phyloP scores from a whole-genome alignment of 2,797 vertebrate species.

The Sebastes trivittatus region DNA sequence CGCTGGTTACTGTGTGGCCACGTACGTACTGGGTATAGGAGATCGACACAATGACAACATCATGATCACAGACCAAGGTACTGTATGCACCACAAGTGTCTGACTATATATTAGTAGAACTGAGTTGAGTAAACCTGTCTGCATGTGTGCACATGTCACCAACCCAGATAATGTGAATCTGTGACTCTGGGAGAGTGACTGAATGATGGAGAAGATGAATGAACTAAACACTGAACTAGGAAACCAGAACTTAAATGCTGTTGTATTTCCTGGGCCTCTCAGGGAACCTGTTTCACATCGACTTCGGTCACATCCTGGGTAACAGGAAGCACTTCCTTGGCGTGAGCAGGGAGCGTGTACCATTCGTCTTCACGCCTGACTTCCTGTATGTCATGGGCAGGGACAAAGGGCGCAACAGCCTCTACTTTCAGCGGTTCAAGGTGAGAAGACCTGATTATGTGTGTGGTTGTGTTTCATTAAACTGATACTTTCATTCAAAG shows the following conservation, averaged over 20 bases:
- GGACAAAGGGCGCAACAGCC: constrained; percentile 73
- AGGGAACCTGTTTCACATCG: constrained; percentile 87
- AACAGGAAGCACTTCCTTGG: constrained; percentile 83
- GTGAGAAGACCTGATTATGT: constrained; percentile 51
- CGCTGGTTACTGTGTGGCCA: constrained; percentile 86
- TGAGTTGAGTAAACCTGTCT: background rate
- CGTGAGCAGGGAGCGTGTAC: constrained; percentile 80
- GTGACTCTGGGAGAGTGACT: background rate
- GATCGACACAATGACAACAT: constrained; percentile 89
- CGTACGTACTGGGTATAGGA: constrained; percentile 84
- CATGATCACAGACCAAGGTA: constrained; percentile 85
- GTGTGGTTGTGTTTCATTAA: background rate
- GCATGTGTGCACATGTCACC: too few relatives aligned
- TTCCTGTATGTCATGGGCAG: constrained; percentile 85
- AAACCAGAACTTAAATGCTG: background rate
- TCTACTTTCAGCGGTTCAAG: constrained; percentile 82
- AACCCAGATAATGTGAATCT: background rate
- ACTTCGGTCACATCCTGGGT: constrained; percentile 87
- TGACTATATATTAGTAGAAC: background rate
- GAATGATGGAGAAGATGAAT: background rate
- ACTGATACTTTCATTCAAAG: background rate
- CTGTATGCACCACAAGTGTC: background rate
- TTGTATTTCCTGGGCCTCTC: background rate
- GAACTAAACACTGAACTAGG: background rate
- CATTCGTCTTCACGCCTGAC: constrained; percentile 87